phyloP scores from a whole-genome alignment of 1,140 invertebrate genomes.

The Drosophila gunungcola region DNA sequence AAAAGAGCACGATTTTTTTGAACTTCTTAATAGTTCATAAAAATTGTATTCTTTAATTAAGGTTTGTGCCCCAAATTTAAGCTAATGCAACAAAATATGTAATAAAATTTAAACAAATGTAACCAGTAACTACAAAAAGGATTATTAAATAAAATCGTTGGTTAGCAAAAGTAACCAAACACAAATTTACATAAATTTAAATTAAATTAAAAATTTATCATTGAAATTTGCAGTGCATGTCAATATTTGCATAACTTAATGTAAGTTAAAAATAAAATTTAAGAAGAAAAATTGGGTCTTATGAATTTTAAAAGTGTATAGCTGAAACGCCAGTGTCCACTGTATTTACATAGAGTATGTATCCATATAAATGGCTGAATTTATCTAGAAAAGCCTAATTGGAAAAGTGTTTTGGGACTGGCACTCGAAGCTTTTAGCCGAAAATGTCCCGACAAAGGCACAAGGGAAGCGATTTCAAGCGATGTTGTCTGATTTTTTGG shows the following conservation, averaged over 20 bases:
- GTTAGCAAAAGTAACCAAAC: too few relatives aligned
- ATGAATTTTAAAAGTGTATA: too few relatives aligned
- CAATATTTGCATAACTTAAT: too few relatives aligned
- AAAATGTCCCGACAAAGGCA: slow-evolving; percentile 71
- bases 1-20: slow-evolving; percentile 9
- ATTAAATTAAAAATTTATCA: too few relatives aligned
- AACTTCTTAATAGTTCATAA: not conserved
- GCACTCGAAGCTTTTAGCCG: slow-evolving; percentile 78
- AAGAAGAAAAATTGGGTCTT: not conserved
- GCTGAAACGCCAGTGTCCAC: not conserved
- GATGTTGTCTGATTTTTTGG: slow-evolving; percentile 74
- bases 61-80: too few relatives aligned
- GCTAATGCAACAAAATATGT: not conserved
- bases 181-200: too few relatives aligned
- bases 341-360: slow-evolving; percentile 5
- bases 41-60: too few relatives aligned
- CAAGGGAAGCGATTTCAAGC: slow-evolving; percentile 33
- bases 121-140: too few relatives aligned
- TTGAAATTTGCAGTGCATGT: too few relatives aligned
- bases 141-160: too few relatives aligned
- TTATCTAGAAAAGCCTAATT: slow-evolving; percentile 67
- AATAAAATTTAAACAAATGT: too few relatives aligned
- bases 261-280: not conserved
- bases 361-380: slow-evolving; percentile 19
- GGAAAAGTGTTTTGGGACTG: slow-evolving; percentile 79